Evolutionary conservation across 2,888 invertebrate genomes (phyloP).

Genomic region (Dicranocentrus wangi): DNA sequence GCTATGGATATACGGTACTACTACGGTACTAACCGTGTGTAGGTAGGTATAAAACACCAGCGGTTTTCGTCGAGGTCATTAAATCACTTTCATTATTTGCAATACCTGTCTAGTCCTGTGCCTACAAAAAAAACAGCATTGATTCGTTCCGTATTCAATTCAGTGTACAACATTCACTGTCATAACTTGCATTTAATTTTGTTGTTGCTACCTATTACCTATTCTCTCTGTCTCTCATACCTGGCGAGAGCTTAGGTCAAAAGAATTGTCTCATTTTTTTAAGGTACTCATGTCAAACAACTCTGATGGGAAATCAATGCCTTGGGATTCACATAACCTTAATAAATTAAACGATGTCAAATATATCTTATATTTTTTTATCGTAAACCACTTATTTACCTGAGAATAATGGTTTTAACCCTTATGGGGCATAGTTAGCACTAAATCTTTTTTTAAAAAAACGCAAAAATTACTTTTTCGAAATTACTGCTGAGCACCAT

Average conservation of each 20-base stretch:
- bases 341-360: slow-evolving; percentile 44
- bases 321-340: slow-evolving; percentile 48
- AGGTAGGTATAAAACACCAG: too few species aligned
- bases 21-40: too few species aligned
- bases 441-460: too few species aligned
- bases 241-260: too few species aligned
- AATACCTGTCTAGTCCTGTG: slow-evolving; percentile 10
- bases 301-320: slow-evolving; percentile 23
- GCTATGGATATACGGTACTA: too few species aligned
- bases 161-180: too few species aligned
- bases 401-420: neutral
- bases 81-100: slow-evolving; percentile 26
- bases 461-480: neutral
- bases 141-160: neutral
- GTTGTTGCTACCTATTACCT: too few species aligned
- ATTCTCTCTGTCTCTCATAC: too few species aligned
- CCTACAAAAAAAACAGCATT: neutral
- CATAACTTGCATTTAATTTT: too few species aligned
- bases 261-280: too few species aligned
- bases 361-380: neutral
- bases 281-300: too few species aligned
- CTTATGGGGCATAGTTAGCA: neutral
- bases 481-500: too few species aligned
- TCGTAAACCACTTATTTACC: neutral
- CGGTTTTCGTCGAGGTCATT: slow-evolving; percentile 47